phyloP scores from a whole-genome alignment of 2,113 vertebrate species.

The Myiopsitta monachus region DNA sequence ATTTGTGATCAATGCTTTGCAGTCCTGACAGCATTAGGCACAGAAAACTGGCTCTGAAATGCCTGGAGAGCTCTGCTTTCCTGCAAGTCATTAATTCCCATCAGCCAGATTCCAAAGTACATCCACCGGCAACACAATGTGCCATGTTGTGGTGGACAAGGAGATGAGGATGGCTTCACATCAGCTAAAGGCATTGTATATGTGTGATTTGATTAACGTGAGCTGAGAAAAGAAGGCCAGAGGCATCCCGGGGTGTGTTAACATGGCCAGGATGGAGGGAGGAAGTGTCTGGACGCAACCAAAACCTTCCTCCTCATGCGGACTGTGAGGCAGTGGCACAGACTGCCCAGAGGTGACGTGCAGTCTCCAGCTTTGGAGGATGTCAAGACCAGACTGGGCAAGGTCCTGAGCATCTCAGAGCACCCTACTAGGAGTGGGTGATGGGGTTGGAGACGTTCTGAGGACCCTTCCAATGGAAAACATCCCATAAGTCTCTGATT shows the following conservation, averaged over 20 bases:
- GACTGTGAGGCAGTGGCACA: neutral
- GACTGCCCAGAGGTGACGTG: neutral
- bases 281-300: neutral
- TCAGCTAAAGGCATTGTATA: neutral
- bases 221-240: neutral
- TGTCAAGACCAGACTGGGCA: neutral
- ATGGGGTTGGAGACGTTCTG: neutral
- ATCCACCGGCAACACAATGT: fast-evolving
- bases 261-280: fast-evolving
- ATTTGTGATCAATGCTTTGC: fast-evolving
- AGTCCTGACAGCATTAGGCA: neutral
- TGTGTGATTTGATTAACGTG: neutral
- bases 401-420: neutral
- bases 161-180: neutral
- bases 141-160: neutral
- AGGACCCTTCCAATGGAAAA: fast-evolving
- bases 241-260: fast-evolving
- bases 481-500: neutral
- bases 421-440: neutral
- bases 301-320: fast-evolving
- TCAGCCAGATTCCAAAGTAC: neutral
- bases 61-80: neutral
- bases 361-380: neutral
- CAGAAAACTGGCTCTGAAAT: neutral
- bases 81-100: neutral